Evolutionary conservation across 2,113 vertebrate species (phyloP).

Genomic region (Dromiciops gliroides): DNA sequence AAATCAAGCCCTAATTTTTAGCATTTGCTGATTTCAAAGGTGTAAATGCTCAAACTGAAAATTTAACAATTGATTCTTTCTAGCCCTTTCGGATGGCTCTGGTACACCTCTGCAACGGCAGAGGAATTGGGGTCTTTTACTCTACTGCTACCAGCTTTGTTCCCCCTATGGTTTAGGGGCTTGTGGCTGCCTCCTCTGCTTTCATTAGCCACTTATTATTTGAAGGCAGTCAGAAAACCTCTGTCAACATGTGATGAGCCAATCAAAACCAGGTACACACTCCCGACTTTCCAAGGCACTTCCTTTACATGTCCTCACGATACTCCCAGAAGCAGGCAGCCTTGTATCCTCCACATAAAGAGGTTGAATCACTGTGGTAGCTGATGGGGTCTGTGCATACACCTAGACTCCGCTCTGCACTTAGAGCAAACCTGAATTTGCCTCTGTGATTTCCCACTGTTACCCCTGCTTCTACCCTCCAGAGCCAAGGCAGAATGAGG

Average conservation of each 20-base stretch:
- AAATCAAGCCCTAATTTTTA: neutral
- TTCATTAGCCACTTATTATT: neutral
- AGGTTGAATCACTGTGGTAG: neutral
- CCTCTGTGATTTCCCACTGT: neutral
- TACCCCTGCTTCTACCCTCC: neutral
- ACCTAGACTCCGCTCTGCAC: neutral
- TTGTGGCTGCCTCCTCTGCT: neutral
- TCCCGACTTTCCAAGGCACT: neutral
- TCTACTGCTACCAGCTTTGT: neutral
- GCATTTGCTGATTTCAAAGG: neutral
- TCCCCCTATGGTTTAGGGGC: neutral
- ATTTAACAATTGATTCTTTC: neutral
- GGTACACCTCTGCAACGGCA: accelerated
- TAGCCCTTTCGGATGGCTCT: neutral
- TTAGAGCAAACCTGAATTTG: neutral
- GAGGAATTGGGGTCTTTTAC: neutral
- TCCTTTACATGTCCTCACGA: neutral
- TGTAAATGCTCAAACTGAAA: neutral
- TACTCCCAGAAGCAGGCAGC: neutral
- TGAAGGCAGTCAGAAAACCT: neutral
- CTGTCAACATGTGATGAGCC: neutral
- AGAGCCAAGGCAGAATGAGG: neutral
- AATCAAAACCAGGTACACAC: neutral
- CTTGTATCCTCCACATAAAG: neutral
- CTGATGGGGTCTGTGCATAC: neutral